These are phyloP conservation scores for Pseudoips prasinana DNA, from an alignment of 2,888 invertebrate genomes.

Conservation along the genomic window DNA sequence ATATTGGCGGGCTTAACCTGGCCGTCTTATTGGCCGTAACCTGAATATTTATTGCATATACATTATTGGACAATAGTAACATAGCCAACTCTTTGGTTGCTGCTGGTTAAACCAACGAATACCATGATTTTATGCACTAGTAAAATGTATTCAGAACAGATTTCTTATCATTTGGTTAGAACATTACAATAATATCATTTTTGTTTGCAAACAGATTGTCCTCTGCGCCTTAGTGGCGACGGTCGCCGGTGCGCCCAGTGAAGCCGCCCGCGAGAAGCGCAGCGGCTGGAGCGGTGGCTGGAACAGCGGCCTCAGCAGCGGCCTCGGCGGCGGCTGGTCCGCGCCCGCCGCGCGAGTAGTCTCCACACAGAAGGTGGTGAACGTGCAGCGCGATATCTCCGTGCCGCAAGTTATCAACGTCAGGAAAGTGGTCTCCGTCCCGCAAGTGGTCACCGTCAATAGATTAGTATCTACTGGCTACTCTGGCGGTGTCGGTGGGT, in stretches of 20 bases:
- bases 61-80: no score
- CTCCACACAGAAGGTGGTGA: conserved; percentile 36
- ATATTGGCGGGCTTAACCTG: no score
- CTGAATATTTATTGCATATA: no score
- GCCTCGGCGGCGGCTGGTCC: conserved; percentile 7
- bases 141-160: no score
- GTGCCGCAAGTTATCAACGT: conserved; percentile 46
- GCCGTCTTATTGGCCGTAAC: no score
- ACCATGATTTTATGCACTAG: no score
- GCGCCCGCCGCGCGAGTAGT: conserved; percentile 8
- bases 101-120: no score
- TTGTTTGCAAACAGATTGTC: conserved; percentile 3
- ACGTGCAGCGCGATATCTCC: conserved; percentile 43
- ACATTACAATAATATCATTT: no score
- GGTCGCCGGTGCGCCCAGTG: conserved; percentile 12
- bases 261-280: conserved; percentile 29
- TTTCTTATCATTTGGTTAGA: no score
- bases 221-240: conserved; percentile 10
- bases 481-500: conserved; percentile 7
- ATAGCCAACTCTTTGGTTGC: no score
- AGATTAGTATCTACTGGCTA: conserved; percentile 36
- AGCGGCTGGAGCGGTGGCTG: conserved; percentile 5
- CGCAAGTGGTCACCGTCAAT: conserved; percentile 52
- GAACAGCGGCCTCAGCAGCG: conserved; percentile 6
- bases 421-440: conserved; percentile 51